Evolutionary conservation across 2,888 invertebrate genomes (phyloP).

Genomic region (Chrysolina oricalcia): DNA sequence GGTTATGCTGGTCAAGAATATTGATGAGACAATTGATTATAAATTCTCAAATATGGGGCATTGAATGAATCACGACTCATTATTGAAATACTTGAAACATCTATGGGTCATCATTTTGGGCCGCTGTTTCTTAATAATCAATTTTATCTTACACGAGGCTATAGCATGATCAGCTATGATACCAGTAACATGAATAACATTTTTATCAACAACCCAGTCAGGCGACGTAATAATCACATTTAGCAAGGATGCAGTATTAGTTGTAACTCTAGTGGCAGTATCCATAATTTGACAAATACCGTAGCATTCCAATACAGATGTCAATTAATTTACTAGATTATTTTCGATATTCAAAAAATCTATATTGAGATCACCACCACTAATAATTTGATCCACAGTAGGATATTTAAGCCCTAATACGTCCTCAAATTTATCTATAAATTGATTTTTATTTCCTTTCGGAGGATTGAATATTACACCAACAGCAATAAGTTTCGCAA

Average conservation of each 20-base stretch:
- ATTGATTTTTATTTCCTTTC: neutral
- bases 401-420: constrained; percentile 11
- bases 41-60: constrained; percentile 4
- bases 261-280: constrained; percentile 16
- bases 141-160: constrained; percentile 17
- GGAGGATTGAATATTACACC: too few relatives aligned
- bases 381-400: constrained; percentile 25
- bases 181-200: constrained; percentile 20
- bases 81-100: neutral
- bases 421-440: constrained; percentile 25
- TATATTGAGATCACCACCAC: constrained; percentile 23
- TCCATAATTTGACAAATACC: constrained; percentile 33
- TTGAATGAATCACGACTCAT: neutral
- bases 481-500: too few relatives aligned
- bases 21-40: neutral
- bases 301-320: constrained; percentile 26
- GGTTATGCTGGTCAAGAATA: neutral
- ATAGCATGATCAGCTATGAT: constrained; percentile 26
- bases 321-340: constrained; percentile 13
- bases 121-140: constrained; percentile 16
- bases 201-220: constrained; percentile 19
- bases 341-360: constrained; percentile 20
- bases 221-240: constrained; percentile 18
- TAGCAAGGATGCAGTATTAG: constrained; percentile 14
- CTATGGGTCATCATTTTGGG: constrained; percentile 24